Percentiles rank a stretch among this genome's conserved stretches.
Conservation (phyloP, 2,113 vertebrate genomes). For the Microtus ochrogaster region DNA sequence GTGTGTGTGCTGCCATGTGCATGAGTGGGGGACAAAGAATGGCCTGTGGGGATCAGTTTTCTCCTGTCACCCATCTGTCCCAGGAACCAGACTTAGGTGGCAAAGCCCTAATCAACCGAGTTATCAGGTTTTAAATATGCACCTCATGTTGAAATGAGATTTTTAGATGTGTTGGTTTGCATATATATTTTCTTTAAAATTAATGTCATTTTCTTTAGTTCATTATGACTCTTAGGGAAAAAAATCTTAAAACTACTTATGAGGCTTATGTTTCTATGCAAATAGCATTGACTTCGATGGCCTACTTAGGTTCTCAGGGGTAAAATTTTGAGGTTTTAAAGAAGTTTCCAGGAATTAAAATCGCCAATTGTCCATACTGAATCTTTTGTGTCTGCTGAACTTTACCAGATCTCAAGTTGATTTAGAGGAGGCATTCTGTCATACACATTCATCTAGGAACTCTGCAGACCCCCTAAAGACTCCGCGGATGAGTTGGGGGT, state of each 20-base stretch:
- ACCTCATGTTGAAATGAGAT: neutral
- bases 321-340: neutral
- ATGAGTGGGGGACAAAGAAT: neutral
- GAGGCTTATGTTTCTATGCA: neutral
- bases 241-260: neutral
- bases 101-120: neutral
- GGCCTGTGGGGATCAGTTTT: neutral
- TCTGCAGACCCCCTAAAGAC: neutral
- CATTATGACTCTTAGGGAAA: neutral
- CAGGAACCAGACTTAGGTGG: neutral
- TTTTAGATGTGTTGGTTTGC: neutral
- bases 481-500: neutral
- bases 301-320: neutral
- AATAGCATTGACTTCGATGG: neutral
- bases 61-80: neutral
- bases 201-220: neutral
- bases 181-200: neutral
- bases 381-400: neutral
- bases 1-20: neutral
- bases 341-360: conserved; percentile 45
- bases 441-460: neutral
- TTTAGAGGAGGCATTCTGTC: conserved; percentile 2
- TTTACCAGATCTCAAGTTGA: neutral
- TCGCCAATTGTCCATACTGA: neutral
- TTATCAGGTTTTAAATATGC: neutral